Evolutionary conservation across 2,797 vertebrate species (phyloP).

Genomic region (Malacoraja senta): DNA sequence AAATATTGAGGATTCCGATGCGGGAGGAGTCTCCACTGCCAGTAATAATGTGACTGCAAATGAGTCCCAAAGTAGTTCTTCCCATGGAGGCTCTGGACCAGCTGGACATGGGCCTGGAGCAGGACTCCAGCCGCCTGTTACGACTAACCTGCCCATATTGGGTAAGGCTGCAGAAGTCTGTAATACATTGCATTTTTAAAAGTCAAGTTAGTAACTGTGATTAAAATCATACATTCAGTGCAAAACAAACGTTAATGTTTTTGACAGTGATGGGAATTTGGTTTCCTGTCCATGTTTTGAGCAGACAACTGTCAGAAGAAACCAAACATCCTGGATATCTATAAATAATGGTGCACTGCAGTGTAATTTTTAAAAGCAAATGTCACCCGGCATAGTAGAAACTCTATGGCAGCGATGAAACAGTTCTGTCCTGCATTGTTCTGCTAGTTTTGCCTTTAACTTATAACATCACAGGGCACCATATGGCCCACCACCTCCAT

Average conservation of each 20-base stretch:
- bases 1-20: constrained; percentile 90
- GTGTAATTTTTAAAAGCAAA: not conserved
- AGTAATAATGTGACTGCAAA: constrained; percentile 72
- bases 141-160: constrained; percentile 72
- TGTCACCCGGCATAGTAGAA: not conserved
- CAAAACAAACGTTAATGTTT: not conserved
- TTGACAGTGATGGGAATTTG: not conserved
- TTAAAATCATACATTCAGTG: not conserved
- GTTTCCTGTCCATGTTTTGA: not conserved
- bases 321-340: not conserved
- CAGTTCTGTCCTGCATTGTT: not conserved
- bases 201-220: not conserved
- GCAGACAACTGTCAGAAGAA: not conserved
- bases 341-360: not conserved
- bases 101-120: constrained; percentile 57
- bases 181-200: not conserved
- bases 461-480: too few relatives aligned
- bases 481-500: too few relatives aligned
- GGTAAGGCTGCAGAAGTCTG: constrained; percentile 55
- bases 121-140: constrained; percentile 66
- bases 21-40: constrained; percentile 75
- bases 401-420: not conserved
- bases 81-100: constrained; percentile 60
- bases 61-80: constrained; percentile 75
- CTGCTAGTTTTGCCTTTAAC: not conserved